Percentiles rank a stretch among this genome's conserved stretches.
Conservation (phyloP, 2,888 invertebrate species). For the Ecdyonurus torrentis region DNA sequence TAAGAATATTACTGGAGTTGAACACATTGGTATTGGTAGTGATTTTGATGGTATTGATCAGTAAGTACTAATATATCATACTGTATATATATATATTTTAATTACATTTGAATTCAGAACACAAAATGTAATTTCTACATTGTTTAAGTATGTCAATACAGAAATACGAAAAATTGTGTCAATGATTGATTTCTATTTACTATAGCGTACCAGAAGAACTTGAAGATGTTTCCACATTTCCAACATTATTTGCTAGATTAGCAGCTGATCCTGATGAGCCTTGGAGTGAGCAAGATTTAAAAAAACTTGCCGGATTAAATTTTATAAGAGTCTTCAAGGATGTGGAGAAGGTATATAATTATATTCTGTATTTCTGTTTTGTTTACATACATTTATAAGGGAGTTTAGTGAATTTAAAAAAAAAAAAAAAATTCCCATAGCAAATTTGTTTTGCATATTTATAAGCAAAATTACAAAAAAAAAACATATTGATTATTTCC, state of each 20-base stretch:
- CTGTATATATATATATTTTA: background rate
- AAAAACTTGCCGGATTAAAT: conserved; percentile 59
- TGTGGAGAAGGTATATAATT: conserved; percentile 40
- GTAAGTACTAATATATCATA: background rate
- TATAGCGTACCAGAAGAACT: conserved; percentile 31
- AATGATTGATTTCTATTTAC: too few species aligned
- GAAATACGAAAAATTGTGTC: too few species aligned
- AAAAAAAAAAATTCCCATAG: too few species aligned
- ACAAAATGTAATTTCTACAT: too few species aligned
- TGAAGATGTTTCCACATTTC: conserved; percentile 34
- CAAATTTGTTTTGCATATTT: too few species aligned
- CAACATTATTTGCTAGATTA: conserved; percentile 30
- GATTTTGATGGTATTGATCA: background rate
- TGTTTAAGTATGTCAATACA: too few species aligned
- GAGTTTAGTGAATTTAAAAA: too few species aligned
- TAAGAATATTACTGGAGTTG: background rate
- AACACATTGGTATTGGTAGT: background rate
- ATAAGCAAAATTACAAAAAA: too few species aligned
- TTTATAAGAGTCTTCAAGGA: conserved; percentile 51
- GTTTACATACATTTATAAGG: too few species aligned
- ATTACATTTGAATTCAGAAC: too few species aligned
- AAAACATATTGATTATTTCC: too few species aligned
- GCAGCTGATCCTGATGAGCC: conserved; percentile 37
- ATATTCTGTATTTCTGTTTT: too few species aligned
- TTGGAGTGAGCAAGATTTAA: conserved; percentile 61